Conservation (phyloP, 2,113 vertebrate genomes). For the Ellobius talpinus region DNA sequence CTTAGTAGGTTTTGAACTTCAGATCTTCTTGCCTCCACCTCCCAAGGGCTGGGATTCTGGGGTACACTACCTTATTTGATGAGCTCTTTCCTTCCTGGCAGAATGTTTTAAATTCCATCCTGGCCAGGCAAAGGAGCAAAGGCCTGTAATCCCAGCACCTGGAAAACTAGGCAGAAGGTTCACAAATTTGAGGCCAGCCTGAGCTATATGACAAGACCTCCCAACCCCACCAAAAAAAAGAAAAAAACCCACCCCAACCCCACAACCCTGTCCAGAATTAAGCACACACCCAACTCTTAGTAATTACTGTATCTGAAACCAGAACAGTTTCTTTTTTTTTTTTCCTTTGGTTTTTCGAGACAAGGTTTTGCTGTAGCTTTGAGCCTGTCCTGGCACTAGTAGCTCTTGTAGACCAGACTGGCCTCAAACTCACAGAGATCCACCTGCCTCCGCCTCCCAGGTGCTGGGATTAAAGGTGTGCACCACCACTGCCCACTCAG, state of each 20-base stretch:
- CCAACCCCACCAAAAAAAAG: background rate
- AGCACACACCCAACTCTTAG: background rate
- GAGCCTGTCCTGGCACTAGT: too few species aligned
- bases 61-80: background rate
- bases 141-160: background rate
- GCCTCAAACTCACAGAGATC: too few species aligned
- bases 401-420: too few species aligned
- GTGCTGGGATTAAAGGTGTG: too few species aligned
- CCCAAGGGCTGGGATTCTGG: background rate
- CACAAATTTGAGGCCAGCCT: background rate
- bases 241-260: background rate
- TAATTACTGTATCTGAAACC: background rate
- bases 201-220: background rate
- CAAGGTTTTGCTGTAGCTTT: too few species aligned
- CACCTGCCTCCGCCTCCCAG: too few species aligned
- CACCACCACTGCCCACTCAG: background rate
- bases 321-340: background rate
- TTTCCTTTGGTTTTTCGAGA: too few species aligned
- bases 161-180: background rate
- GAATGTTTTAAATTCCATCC: background rate
- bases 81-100: background rate
- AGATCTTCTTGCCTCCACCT: background rate
- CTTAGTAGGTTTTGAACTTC: background rate
- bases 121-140: background rate
- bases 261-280: background rate